A percentile compares a stretch with the other conserved stretches of the same genome.
These are phyloP conservation scores for Axinella damicornis DNA, from an alignment of 37 sponge, comb jelly and placozoan genomes.

Conservation along the genomic window DNA sequence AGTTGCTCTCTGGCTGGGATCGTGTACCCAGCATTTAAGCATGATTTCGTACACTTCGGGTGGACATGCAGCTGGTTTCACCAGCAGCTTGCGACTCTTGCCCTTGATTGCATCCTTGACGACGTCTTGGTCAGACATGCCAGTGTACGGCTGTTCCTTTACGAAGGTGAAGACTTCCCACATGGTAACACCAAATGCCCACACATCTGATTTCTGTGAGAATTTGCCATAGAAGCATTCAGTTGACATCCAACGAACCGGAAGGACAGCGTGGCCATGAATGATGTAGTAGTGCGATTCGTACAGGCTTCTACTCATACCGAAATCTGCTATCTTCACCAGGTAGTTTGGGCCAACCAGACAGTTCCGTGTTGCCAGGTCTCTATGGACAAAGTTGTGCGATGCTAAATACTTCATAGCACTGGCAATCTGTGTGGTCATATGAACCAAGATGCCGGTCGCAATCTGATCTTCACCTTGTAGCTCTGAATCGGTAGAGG, in stretches of 20 bases:
- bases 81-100: slow-evolving; percentile 35
- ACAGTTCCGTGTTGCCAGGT: slow-evolving; percentile 77
- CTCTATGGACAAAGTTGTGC: slow-evolving; percentile 69
- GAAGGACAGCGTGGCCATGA: slow-evolving; percentile 57
- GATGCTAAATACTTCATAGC: slow-evolving; percentile 78
- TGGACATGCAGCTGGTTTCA: slow-evolving; percentile 44
- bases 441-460: slow-evolving; percentile 34
- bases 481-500: neutral
- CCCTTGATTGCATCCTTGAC: slow-evolving; percentile 63
- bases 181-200: slow-evolving; percentile 85
- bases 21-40: slow-evolving; percentile 45
- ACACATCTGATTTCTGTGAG: slow-evolving; percentile 84
- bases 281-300: slow-evolving; percentile 64
- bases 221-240: slow-evolving; percentile 90
- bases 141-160: slow-evolving; percentile 64
- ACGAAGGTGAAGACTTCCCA: slow-evolving; percentile 86
- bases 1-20: slow-evolving; percentile 25
- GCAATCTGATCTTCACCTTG: neutral
- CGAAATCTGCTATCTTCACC: slow-evolving; percentile 90
- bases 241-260: slow-evolving; percentile 87
- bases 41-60: slow-evolving; percentile 47
- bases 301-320: slow-evolving; percentile 83
- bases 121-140: slow-evolving; percentile 71
- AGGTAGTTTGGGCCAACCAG: slow-evolving; percentile 62
- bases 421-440: slow-evolving; percentile 58